These are phyloP conservation scores for Hirudinaria manillensis DNA, from an alignment of 2,888 invertebrate genomes.

Conservation along the genomic window DNA sequence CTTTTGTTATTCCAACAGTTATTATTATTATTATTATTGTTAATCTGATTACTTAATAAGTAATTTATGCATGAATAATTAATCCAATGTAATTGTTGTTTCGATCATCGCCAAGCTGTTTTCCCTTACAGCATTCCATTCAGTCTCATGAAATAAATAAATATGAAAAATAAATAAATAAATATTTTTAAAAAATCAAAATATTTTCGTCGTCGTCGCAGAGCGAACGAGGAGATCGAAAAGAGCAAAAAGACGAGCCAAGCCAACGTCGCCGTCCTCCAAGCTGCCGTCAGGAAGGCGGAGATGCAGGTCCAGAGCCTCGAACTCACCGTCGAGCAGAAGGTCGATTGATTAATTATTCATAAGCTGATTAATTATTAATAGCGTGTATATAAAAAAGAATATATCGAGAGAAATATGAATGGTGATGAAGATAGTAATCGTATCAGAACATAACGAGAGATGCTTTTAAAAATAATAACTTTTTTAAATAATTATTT, in stretches of 20 bases:
- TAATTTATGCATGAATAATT: not conserved
- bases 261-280: slow-evolving; percentile 73
- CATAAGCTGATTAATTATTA: not conserved
- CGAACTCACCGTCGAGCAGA: slow-evolving; percentile 77
- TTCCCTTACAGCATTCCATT: too few species aligned
- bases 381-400: not conserved
- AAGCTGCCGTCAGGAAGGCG: slow-evolving; percentile 79
- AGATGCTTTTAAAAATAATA: not conserved
- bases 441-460: not conserved
- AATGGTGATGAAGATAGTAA: not conserved
- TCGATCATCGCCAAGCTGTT: not conserved
- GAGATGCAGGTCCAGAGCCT: slow-evolving; percentile 66
- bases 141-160: too few species aligned
- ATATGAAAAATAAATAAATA: too few species aligned
- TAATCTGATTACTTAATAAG: not conserved
- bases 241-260: slow-evolving; percentile 66
- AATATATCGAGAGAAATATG: too few species aligned
- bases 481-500: not conserved
- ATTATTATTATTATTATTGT: not conserved
- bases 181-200: too few species aligned
- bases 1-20: not conserved
- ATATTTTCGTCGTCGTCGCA: too few species aligned
- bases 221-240: slow-evolving; percentile 71
- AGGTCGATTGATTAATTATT: slow-evolving; percentile 53
- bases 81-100: not conserved